Evolutionary conservation across 2,797 vertebrate genomes (phyloP).

Genomic region (Sebastes itinus): DNA sequence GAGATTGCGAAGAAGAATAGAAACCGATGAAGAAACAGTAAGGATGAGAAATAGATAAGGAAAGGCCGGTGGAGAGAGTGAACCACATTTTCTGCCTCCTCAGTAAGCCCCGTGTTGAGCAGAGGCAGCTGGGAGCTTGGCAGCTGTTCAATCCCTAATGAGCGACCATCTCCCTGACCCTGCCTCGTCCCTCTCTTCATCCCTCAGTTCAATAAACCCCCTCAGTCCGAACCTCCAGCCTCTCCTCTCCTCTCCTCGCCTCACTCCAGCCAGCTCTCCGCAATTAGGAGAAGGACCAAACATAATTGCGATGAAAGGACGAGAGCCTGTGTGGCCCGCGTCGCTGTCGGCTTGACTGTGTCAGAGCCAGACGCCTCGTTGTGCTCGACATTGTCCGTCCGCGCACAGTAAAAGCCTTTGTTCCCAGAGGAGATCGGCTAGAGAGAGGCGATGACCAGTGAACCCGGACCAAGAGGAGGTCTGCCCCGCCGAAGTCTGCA

Average conservation of each 20-base stretch:
- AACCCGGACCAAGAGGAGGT: constrained; percentile 24
- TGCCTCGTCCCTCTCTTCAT: constrained; percentile 30
- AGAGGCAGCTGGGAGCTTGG: constrained; percentile 67
- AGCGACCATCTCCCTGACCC: constrained; percentile 69
- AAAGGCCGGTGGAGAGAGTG: background rate
- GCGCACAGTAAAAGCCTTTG: constrained; percentile 57
- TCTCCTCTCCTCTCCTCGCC: constrained; percentile 12
- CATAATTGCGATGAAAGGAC: constrained; percentile 62
- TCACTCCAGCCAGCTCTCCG: constrained; percentile 50
- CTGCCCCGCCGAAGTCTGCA: background rate
- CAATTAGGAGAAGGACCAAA: constrained; percentile 61
- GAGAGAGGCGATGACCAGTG: constrained; percentile 27
- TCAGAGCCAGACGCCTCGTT: constrained; percentile 48
- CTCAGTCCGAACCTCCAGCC: constrained; percentile 30
- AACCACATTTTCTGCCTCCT: constrained; percentile 2
- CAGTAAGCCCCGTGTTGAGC: constrained; percentile 45
- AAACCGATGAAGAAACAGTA: background rate
- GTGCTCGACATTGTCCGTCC: constrained; percentile 6
- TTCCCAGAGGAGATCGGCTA: constrained; percentile 39
- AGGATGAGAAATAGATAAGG: background rate
- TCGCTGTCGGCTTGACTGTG: constrained; percentile 36
- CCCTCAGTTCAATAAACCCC: constrained; percentile 51
- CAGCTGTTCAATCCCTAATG: constrained; percentile 70
- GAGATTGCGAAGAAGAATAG: background rate
- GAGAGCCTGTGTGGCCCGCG: constrained; percentile 55